Evolutionary conservation across 1,140 invertebrate genomes (phyloP).

Genomic region (Achatina immaculata): DNA sequence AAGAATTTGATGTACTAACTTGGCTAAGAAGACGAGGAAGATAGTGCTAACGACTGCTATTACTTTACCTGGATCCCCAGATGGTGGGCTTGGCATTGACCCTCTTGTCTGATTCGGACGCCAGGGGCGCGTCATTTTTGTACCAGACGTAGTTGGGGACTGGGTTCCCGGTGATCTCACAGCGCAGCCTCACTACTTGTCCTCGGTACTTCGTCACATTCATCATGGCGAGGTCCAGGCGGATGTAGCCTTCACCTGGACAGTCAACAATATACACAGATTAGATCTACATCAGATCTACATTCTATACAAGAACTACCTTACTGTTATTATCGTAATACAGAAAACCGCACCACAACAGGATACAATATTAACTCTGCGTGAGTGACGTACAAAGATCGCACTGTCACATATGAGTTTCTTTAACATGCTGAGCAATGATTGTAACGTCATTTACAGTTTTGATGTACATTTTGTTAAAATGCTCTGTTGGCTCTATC

Average conservation of each 20-base stretch:
- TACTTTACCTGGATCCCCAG: slow-evolving; percentile 68
- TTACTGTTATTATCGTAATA: not conserved
- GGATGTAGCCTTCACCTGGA: slow-evolving; percentile 44
- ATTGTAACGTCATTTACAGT: too few species aligned
- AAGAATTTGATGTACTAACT: too few species aligned
- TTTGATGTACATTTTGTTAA: too few species aligned
- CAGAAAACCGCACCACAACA: not conserved
- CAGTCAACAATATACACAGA: not conserved
- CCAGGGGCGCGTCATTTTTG: slow-evolving; percentile 78
- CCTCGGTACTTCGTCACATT: slow-evolving; percentile 79
- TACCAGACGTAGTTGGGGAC: slow-evolving; percentile 78
- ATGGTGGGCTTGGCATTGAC: slow-evolving; percentile 70
- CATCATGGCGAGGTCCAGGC: slow-evolving; percentile 65
- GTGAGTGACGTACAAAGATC: too few species aligned
- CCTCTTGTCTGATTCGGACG: slow-evolving; percentile 71
- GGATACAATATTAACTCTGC: not conserved
- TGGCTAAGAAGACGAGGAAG: too few species aligned
- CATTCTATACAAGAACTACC: too few species aligned
- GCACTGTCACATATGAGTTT: too few species aligned
- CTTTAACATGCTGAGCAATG: too few species aligned
- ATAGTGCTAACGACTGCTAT: too few species aligned
- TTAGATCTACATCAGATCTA: not conserved
- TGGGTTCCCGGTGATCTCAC: slow-evolving; percentile 79
- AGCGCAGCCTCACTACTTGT: slow-evolving; percentile 76
- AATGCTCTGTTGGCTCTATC: too few species aligned